Base-by-base conservation (phyloP, 2,797 vertebrate genomes). In the Karalla daura region DNA sequence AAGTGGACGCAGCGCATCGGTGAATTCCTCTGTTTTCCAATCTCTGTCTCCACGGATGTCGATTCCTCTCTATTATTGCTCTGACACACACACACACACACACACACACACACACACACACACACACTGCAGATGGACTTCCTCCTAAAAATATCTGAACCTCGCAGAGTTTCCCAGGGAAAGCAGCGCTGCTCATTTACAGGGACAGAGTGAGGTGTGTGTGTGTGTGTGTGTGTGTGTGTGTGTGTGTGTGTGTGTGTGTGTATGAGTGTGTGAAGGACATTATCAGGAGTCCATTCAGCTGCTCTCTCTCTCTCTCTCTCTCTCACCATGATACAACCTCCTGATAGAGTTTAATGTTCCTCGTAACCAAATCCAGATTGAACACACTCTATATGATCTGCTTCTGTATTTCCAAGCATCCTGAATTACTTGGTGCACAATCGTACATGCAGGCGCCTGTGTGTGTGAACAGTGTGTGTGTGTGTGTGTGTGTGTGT, bases 241-340 rank as follows among this genome's bases (percentile, higher is more conserved):
- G 28, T 63, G 46, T 75, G 46, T 72, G 63, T 56, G 62, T n/a
- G 36, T 43, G 72, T 25, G 28, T 63, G 46, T 75, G 46, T 72
- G 63, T 56, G 62, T n/a, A n/a, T n/a, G 74, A 75, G 32, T 71
- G 36, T 67, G 56, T 77, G 78, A 90, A 77, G 76, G 81, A 83
- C 76, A 58, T 86, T 86, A 92, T 92, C 83, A 77, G 25, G 53
- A 79, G 78, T 67, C 69, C 47, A 50, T 60, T 80, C 75, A 56
- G 62, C 52, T 64, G 54, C 13, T 70, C 72, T 70, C 70, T 56
- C 39, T 47, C 66, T 66, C 59, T 58, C 47, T 17, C 70, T 74
- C 37, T 9, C 1, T 0, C 12, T 32, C 9, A 0, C 17, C 1
- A 54, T 58, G 78, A 86, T 76, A 51, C 76, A 72, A 67, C 43